Evolutionary conservation across 37 sponge, comb jelly and placozoan genomes (phyloP), one percentile per base, ranked within the genome.

Genomic region (Hexactinellida sp.): DNA sequence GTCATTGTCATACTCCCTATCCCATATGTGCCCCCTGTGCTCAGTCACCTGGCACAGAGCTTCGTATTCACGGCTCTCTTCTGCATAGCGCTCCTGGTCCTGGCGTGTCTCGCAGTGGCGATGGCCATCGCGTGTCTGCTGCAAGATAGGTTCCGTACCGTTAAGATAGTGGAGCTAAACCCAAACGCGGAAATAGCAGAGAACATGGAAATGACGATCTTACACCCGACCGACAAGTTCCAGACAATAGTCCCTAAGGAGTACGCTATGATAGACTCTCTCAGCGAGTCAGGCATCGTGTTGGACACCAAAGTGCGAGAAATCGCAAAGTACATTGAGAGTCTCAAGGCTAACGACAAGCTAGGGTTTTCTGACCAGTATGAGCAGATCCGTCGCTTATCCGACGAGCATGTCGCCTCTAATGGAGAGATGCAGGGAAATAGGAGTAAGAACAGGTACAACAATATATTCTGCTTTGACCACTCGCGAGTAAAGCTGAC

Each of bases 401-500:
- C 86, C 24, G 38, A 55, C 35, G 36, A 54, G 10, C 86, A 36
- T 16, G 32, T 51, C 24, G 24, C 36, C 1, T 51, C 54, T 37
- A 83, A 83, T 35, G 87, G 90, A 83, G 87, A 51, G 13, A 0
- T 41, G 24, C 86, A 90, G 25, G 91, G 89, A 23, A 94, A 94
- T 63, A 91, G 85, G 55, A 71, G 35, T 37, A 91, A 86, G 86
- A 94, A 94, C 39, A 82, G 94, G 35, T 94, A 94, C 84, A 88
- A 84, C 52, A 94, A 94, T 86, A 89, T 94, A 32, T 86, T 84
- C 63, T 86, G 88, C 85, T 93, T 89, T 86, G 93, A 93, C 38
- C 85, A 87, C 0, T 82, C 88, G 0, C 36, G 93, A 54, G 91
- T 89, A 0, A 82, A 36, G n/a, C 54, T 93, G 84, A 88, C 63